phyloP scores from a whole-genome alignment of 2,113 vertebrate species.

The Chaetorhynchus papuensis region DNA sequence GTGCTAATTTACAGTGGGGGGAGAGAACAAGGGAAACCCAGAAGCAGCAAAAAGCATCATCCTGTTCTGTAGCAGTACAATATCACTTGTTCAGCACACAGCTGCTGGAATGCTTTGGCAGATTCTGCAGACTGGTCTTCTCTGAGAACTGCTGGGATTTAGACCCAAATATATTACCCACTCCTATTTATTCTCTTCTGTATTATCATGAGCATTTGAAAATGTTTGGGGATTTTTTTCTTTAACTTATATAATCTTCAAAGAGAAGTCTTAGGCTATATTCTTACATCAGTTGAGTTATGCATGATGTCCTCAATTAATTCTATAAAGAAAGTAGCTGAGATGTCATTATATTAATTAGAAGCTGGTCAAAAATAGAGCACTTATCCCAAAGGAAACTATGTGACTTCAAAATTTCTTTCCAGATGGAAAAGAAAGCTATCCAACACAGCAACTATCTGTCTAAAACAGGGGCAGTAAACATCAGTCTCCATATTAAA shows the following conservation, averaged over 20 bases:
- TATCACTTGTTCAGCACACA: neutral
- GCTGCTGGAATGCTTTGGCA: neutral
- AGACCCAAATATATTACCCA: neutral
- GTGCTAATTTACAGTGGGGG: neutral
- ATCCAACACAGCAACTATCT: neutral
- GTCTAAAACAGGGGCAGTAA: neutral
- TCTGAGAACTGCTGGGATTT: neutral
- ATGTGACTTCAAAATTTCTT: neutral
- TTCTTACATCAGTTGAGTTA: neutral
- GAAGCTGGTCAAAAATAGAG: neutral
- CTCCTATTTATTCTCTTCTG: neutral
- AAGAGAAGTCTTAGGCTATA: neutral
- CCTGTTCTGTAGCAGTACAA: neutral
- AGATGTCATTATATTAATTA: constrained; percentile 1
- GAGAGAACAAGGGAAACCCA: neutral
- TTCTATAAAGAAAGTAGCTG: neutral
- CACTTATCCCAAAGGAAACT: neutral
- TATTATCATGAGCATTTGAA: neutral
- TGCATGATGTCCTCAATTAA: neutral
- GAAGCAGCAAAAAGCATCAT: neutral
- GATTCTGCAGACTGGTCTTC: neutral
- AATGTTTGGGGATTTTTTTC: neutral
- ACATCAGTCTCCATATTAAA: neutral
- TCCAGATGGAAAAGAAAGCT: neutral
- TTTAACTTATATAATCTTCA: neutral